Evolutionary conservation across 2,888 invertebrate genomes (phyloP).

Genomic region (Slavum lentiscoides): DNA sequence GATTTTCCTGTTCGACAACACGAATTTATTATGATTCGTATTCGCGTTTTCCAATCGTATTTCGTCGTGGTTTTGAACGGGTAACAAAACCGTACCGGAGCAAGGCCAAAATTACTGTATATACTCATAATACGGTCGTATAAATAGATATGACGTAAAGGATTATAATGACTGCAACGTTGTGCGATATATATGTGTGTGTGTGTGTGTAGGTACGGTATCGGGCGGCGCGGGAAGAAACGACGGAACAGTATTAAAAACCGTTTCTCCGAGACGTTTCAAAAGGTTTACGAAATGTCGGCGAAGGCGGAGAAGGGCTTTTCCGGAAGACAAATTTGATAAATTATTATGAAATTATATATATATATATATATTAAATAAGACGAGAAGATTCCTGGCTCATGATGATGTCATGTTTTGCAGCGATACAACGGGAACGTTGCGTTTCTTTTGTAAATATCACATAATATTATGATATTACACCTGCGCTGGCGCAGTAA

Average conservation of each 20-base stretch:
- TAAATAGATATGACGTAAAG: conserved; percentile 10
- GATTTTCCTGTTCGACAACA: too few relatives aligned
- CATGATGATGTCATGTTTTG: conserved; percentile 14
- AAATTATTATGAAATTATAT: conserved; percentile 44
- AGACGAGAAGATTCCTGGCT: conserved; percentile 35
- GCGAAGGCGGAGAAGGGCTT: not conserved
- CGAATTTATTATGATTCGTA: too few relatives aligned
- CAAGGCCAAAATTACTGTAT: too few relatives aligned
- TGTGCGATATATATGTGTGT: not conserved
- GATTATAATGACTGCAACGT: conserved; percentile 15
- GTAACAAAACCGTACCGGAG: too few relatives aligned
- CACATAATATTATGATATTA: not conserved
- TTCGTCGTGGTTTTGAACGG: too few relatives aligned
- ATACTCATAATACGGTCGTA: not conserved
- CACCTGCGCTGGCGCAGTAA: not conserved
- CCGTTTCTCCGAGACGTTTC: conserved; percentile 29
- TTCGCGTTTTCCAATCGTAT: too few relatives aligned
- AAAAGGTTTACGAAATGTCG: conserved; percentile 40
- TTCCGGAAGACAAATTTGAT: conserved; percentile 40
- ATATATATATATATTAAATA: too few relatives aligned
- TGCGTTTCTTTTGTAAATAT: conserved; percentile 21
- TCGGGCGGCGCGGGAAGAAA: not conserved
- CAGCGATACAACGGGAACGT: conserved; percentile 6
- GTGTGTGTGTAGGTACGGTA: too few relatives aligned
- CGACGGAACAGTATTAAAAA: conserved; percentile 36